A percentile compares a stretch with the other conserved stretches of the same genome.
Evolutionary conservation across 2,797 vertebrate species (phyloP).

Genomic region (Varecia variegata): DNA sequence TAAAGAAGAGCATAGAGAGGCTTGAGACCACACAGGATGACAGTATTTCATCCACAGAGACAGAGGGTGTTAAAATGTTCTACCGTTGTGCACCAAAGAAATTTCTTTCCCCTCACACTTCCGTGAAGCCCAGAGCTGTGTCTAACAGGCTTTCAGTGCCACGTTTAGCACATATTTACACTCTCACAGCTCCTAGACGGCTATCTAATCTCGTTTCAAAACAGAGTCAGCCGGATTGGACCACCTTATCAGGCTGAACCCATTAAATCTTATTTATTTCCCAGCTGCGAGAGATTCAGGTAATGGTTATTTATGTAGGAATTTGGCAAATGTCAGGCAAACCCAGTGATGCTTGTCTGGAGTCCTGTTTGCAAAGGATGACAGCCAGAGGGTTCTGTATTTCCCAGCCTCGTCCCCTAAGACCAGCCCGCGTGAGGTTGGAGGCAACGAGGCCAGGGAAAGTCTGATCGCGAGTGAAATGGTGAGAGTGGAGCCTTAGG

Average conservation of each 20-base stretch:
- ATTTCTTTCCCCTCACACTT: constrained; percentile 62
- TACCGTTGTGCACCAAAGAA: not conserved
- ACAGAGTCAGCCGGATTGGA: constrained; percentile 34
- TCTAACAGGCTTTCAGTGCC: constrained; percentile 74
- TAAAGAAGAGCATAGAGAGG: not conserved
- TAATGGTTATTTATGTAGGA: constrained; percentile 71
- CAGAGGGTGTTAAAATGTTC: constrained; percentile 52
- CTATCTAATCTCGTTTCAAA: constrained; percentile 77
- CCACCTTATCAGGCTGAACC: constrained; percentile 64
- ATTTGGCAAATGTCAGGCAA: constrained; percentile 75
- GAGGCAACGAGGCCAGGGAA: not conserved
- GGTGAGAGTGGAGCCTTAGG: not conserved
- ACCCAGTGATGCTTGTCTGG: constrained; percentile 67
- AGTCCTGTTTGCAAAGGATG: not conserved
- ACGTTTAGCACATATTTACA: constrained; percentile 76
- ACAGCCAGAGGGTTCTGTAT: not conserved
- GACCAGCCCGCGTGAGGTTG: not conserved
- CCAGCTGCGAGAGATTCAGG: constrained; percentile 68
- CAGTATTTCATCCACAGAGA: constrained; percentile 46
- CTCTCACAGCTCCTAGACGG: constrained; percentile 54
- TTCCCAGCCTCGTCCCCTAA: not conserved
- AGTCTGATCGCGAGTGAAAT: not conserved
- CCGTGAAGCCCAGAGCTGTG: constrained; percentile 61
- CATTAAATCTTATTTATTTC: constrained; percentile 74
- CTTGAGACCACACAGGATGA: not conserved